Evolutionary conservation across 2,888 invertebrate species (phyloP).

Genomic region (Automeris io): DNA sequence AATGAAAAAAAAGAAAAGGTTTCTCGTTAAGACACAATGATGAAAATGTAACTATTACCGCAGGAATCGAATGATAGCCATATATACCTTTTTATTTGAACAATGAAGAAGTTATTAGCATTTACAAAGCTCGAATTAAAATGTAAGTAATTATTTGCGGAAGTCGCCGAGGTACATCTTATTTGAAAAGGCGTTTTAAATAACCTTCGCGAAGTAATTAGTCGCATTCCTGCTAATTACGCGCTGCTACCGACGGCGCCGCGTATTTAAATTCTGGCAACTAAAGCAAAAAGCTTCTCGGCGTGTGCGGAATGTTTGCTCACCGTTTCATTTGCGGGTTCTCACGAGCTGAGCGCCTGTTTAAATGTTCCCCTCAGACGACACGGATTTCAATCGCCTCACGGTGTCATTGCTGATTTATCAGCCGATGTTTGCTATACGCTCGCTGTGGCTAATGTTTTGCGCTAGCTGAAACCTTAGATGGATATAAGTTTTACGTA

Average conservation of each 20-base stretch:
- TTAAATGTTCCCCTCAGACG: slow-evolving; percentile 38
- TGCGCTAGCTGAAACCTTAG: not conserved
- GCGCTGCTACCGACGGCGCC: not conserved
- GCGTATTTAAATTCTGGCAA: slow-evolving; percentile 7
- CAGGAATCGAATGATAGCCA: no score
- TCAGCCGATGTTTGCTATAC: slow-evolving; percentile 19
- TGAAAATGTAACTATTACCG: no score
- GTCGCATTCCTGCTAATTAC: slow-evolving; percentile 1
- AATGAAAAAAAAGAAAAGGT: no score
- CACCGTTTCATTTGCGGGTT: slow-evolving; percentile 33
- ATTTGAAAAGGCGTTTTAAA: slow-evolving; percentile 1
- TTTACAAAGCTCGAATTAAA: no score
- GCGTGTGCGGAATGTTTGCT: slow-evolving; percentile 25
- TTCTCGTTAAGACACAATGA: no score
- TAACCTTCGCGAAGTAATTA: not conserved
- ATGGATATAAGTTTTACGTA: not conserved
- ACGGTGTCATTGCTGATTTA: slow-evolving; percentile 60
- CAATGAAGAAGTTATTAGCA: no score
- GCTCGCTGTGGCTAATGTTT: not conserved
- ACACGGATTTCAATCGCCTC: slow-evolving; percentile 63
- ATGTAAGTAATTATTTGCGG: no score
- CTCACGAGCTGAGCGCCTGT: slow-evolving; percentile 57
- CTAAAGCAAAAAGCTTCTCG: slow-evolving; percentile 7
- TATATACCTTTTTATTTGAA: no score
- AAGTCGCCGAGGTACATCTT: slow-evolving; percentile 1